Percentiles rank a stretch among this genome's conserved stretches.
Evolutionary conservation across 2,113 vertebrate genomes (phyloP).

Genomic region (Furnarius figulus): DNA sequence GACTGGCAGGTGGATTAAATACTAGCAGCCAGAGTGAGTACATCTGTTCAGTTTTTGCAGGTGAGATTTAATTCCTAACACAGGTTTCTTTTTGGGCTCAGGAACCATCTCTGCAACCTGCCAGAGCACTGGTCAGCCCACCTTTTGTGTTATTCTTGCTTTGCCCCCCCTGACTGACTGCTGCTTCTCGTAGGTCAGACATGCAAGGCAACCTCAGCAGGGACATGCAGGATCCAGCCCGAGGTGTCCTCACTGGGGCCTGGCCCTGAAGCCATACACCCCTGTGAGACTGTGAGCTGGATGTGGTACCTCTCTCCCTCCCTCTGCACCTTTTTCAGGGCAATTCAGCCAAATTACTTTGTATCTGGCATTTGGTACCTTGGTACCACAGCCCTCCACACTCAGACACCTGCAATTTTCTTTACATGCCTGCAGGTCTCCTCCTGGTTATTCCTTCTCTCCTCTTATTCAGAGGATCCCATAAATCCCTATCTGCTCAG

Average conservation of each 20-base stretch:
- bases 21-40: neutral
- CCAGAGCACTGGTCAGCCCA: neutral
- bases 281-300: neutral
- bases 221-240: neutral
- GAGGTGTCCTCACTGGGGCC: neutral
- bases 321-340: neutral
- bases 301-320: neutral
- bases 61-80: neutral
- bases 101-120: neutral
- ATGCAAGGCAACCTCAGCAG: fast-evolving
- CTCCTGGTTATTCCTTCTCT: neutral
- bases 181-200: neutral
- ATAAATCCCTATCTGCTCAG: neutral
- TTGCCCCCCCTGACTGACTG: neutral
- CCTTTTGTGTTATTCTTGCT: neutral
- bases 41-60: neutral
- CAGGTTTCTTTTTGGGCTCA: neutral
- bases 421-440: neutral
- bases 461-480: neutral
- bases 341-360: neutral
- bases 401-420: neutral
- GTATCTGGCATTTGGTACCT: neutral
- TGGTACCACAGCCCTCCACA: neutral
- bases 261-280: neutral
- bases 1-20: neutral